phyloP scores from a whole-genome alignment of 2,113 vertebrate genomes.

The Corydoras maculifer region DNA sequence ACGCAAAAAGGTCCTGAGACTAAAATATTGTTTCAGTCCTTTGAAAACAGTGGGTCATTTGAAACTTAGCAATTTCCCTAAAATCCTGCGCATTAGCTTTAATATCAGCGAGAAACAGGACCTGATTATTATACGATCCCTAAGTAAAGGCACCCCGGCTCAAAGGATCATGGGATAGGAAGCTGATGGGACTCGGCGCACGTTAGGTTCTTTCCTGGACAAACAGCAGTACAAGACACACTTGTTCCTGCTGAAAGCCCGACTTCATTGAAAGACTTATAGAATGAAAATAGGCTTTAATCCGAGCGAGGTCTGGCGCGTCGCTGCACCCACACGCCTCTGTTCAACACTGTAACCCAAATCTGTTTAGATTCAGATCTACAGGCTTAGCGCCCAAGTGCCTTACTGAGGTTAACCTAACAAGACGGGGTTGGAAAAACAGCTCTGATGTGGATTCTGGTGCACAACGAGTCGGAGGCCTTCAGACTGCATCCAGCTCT shows the following conservation, averaged over 20 bases:
- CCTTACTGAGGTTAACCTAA: constrained; percentile 67
- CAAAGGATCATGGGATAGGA: constrained; percentile 38
- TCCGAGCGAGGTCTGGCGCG: constrained; percentile 56
- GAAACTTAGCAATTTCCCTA: not conserved
- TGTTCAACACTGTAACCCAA: constrained; percentile 70
- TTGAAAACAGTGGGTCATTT: not conserved
- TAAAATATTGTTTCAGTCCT: not conserved
- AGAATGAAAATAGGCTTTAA: constrained; percentile 72
- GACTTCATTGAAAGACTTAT: constrained; percentile 62
- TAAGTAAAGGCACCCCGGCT: constrained; percentile 12
- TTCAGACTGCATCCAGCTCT: no score
- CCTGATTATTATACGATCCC: constrained; percentile 32
- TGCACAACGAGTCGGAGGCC: no score
- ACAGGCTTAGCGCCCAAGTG: constrained; percentile 58
- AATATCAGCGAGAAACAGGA: constrained; percentile 11
- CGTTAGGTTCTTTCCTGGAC: constrained; percentile 47
- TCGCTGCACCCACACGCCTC: constrained; percentile 49
- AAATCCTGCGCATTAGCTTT: not conserved
- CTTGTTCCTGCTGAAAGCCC: constrained; percentile 67
- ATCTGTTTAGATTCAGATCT: constrained; percentile 67
- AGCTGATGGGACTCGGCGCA: constrained; percentile 30
- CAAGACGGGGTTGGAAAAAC: constrained; percentile 59
- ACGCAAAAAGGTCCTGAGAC: no score
- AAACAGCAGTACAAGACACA: constrained; percentile 67
- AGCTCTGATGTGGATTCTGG: constrained; percentile 56